A percentile compares a stretch with the other conserved stretches of the same genome.
Conservation (phyloP, 92 coral and sea anemone genomes). For the Paramuricea clavata region DNA sequence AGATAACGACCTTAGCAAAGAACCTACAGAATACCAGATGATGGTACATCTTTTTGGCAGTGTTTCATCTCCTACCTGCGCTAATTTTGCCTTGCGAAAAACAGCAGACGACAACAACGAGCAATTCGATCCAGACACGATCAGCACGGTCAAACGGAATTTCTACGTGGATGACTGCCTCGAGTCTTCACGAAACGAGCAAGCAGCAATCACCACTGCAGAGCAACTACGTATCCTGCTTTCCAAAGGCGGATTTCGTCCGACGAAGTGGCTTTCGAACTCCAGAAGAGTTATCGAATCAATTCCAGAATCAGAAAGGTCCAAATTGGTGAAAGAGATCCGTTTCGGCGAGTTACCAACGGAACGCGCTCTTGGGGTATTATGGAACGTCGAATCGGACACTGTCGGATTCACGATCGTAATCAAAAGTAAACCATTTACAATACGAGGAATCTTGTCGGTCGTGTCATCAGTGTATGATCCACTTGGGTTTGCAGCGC, state of each 20-base stretch:
- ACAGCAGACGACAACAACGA: constrained; percentile 3
- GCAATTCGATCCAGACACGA: background rate
- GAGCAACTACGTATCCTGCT: background rate
- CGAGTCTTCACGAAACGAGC: background rate
- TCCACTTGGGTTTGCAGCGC: constrained; percentile 57
- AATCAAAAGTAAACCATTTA: constrained; percentile 20
- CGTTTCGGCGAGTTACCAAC: constrained; percentile 37
- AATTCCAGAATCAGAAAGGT: constrained; percentile 37
- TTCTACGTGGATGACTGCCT: constrained; percentile 33
- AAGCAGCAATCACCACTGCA: background rate
- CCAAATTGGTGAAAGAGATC: constrained; percentile 36
- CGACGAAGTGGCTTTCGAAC: constrained; percentile 54
- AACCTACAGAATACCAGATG: constrained; percentile 28
- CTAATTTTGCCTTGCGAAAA: background rate
- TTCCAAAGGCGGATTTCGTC: constrained; percentile 52
- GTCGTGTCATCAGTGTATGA: constrained; percentile 48
- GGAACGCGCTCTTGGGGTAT: constrained; percentile 45
- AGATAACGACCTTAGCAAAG: background rate
- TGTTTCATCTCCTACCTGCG: constrained; percentile 14
- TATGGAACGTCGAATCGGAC: constrained; percentile 51
- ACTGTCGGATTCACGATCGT: constrained; percentile 32
- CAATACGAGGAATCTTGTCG: constrained; percentile 59
- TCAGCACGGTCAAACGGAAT: constrained; percentile 11
- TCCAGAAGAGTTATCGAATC: constrained; percentile 39
- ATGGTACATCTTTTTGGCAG: constrained; percentile 14